Evolutionary conservation across 2,113 vertebrate genomes (phyloP), one percentile per base, ranked within the genome.

Genomic region (Dendrocopos noguchii): DNA sequence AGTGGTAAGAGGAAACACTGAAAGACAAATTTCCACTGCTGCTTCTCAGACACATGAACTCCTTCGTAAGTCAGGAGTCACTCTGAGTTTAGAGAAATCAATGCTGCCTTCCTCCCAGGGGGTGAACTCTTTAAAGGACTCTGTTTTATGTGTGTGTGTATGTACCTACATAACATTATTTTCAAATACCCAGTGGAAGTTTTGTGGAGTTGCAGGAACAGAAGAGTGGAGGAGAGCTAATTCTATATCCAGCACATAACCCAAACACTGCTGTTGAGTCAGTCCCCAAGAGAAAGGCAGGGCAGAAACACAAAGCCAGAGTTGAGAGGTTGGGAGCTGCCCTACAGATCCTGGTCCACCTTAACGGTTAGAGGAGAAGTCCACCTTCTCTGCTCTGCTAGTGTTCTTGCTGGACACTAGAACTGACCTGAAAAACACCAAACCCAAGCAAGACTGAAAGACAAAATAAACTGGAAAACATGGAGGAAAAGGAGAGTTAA

Each of bases 21-120:
- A 80, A 94, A 90, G 90, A 93, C 70, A 84, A 72, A 92, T 92
- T 94, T 93, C 74, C 73, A 83, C 60, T 94, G 59, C 79, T 90
- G 61, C 84, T 91, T 92, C 82, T 87, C 89, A 97, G 74, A 91
- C 89, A 81, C 68, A 59, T 33, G 82, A 91, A 81, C 72, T 90
- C 57, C 77, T 93, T 92, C 59, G 13, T 59, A 93, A 93, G 87
- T 91, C 84, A 94, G 82, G 82, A 94, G 68, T 94, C 80, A 81
- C n/a, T 83, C 75, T 73, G 64, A 83, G 61, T 91, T 91, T 85
- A 90, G 87, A 90, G 66, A 86, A 93, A 90, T 83, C 71, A 59
- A 4, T 56, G 72, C 44, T 94, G 79, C 76, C 84, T 91, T 91
- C 53, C 67, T 94, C 81, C 79, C 80, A 83, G 79, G 46, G 80